Conservation (phyloP, 1,140 invertebrate species). For the Cotesia chilonis region DNA sequence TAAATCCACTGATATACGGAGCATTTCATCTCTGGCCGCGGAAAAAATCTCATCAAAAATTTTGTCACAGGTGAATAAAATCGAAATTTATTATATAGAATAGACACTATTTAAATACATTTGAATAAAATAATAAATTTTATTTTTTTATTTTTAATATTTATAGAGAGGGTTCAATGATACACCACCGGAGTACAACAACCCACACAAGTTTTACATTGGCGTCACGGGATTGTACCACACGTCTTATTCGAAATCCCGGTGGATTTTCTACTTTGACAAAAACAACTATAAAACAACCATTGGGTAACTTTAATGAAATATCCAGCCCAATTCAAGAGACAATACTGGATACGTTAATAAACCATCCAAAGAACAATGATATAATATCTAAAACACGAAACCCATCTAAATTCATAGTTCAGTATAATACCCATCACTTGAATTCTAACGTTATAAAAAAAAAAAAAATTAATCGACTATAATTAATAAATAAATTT, state of each 20-base stretch:
- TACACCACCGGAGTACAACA: constrained; percentile 38
- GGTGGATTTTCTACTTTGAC: too few relatives aligned
- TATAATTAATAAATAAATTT: not conserved
- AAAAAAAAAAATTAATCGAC: constrained; percentile 14
- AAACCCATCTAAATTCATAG: constrained; percentile 24
- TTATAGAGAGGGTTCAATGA: constrained; percentile 42
- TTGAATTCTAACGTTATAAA: not conserved
- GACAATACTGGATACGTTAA: constrained; percentile 30
- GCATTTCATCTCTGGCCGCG: constrained; percentile 80
- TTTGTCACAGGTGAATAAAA: constrained; percentile 34
- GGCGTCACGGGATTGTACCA: constrained; percentile 32
- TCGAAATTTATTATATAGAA: not conserved
- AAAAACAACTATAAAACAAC: constrained; percentile 17
- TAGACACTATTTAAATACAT: constrained; percentile 18
- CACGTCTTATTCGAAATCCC: constrained; percentile 10
- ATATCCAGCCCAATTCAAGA: constrained; percentile 24
- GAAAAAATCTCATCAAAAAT: constrained; percentile 56
- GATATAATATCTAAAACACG: constrained; percentile 7
- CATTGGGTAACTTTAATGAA: constrained; percentile 6
- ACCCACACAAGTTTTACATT: constrained; percentile 35
- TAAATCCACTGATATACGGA: constrained; percentile 89
- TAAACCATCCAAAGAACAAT: constrained; percentile 20
- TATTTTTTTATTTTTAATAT: constrained; percentile 18
- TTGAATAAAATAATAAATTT: constrained; percentile 7
- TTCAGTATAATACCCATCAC: constrained; percentile 24